Conservation (phyloP, 2,888 invertebrate species). For the Acrobasis consociella region DNA sequence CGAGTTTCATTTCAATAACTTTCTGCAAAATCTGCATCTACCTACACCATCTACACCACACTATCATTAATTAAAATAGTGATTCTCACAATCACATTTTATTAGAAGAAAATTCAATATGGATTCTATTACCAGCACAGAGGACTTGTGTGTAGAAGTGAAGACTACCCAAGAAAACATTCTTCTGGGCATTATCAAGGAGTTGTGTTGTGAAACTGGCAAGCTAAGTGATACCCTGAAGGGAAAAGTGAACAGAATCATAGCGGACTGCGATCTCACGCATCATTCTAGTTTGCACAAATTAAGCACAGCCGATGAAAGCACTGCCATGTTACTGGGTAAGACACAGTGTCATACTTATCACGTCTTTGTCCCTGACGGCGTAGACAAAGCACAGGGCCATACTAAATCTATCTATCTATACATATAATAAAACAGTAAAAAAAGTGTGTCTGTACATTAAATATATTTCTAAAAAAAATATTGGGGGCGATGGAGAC, state of each 20-base stretch:
- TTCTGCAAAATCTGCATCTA: too few species aligned
- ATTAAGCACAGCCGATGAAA: slow-evolving; percentile 66
- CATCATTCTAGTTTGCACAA: slow-evolving; percentile 70
- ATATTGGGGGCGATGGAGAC: too few species aligned
- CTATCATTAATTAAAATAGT: too few species aligned
- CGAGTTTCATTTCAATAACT: too few species aligned
- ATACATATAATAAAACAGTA: too few species aligned
- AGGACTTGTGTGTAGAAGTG: slow-evolving; percentile 43
- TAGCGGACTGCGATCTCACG: slow-evolving; percentile 67
- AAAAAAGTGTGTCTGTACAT: too few species aligned
- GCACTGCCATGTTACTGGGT: slow-evolving; percentile 70
- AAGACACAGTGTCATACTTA: slow-evolving; percentile 20
- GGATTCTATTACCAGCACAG: slow-evolving; percentile 62
- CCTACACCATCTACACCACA: too few species aligned
- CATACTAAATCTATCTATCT: too few species aligned
- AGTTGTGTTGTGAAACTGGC: slow-evolving; percentile 54
- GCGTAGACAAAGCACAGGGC: too few species aligned
- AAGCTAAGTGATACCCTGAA: slow-evolving; percentile 56
- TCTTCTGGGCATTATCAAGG: slow-evolving; percentile 65
- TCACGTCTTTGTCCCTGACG: too few species aligned
- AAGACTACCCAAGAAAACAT: slow-evolving; percentile 61
- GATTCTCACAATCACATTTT: too few species aligned
- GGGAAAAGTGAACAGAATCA: slow-evolving; percentile 67
- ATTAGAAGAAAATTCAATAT: slow-evolving; percentile 36
- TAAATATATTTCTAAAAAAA: too few species aligned